Evolutionary conservation across 2,113 vertebrate species (phyloP), one percentile per base, ranked within the genome.

Genomic region (Macroglossus sobrinus): DNA sequence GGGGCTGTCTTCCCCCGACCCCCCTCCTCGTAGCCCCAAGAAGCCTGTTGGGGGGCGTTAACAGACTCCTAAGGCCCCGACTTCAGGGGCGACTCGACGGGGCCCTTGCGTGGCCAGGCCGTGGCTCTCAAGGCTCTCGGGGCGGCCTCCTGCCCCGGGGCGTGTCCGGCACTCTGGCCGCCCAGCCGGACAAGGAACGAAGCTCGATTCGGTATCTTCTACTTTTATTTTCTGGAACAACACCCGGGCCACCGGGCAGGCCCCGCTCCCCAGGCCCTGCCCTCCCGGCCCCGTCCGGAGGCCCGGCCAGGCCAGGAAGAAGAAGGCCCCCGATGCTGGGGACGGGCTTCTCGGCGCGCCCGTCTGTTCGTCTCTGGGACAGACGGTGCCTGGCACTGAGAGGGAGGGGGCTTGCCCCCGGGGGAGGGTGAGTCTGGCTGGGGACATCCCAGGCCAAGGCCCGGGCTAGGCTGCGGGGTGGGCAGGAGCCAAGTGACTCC

Each of bases 161-260:
- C 1, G 6, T 0, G 4, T 15, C 26, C 30, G 33, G 15, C 7
- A 0, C 11, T 2, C 22, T 0, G 1, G 5, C 50, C 22, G 13
- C 66, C 57, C 47, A 50, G 13, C 0, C 1, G 0, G 28, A 71
- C 21, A 64, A 72, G 82, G 78, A 89, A 86, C 71, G 72, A 43
- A 45, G 45, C 43, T 82, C 3, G 8, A 61, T 15, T 40, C n/a
- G 0, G 12, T 12, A 13, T 84, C 71, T 82, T 59, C 66, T 84
- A 28, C 53, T 76, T 97, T 95, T 96, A 97, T 96, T 97, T 92
- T 94, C 84, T 43, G 88, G 74, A 76, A 86, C 75, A 69, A 75
- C 69, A 40, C 13, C 3, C 6, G 5, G 40, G 78, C 50, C n/a
- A 26, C 33, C 43, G 18, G 30, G 75, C 66, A 93, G 24, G 10